Conservation (phyloP, 2,113 vertebrate species). For the Eurypyga helias region DNA sequence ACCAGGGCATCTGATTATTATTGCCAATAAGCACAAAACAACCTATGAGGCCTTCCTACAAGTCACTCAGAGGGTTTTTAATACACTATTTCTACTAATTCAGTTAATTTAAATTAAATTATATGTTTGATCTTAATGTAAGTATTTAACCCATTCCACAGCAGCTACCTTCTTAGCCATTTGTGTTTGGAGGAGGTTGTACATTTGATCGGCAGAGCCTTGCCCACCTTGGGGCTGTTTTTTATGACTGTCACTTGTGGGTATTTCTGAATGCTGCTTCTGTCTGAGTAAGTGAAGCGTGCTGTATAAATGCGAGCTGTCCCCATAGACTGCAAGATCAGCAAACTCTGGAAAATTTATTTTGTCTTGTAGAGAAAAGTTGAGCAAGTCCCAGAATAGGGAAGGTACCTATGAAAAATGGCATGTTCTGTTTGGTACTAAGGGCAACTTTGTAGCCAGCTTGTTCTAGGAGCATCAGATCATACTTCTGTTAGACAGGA, state of each 20-base stretch:
- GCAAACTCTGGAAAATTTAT: constrained; percentile 5
- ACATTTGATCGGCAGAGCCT: background rate
- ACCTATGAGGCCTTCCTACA: background rate
- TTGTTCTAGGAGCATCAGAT: background rate
- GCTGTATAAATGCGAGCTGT: background rate
- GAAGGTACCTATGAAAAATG: background rate
- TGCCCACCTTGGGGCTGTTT: background rate
- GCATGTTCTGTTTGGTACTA: background rate
- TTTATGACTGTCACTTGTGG: background rate
- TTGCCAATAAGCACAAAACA: background rate
- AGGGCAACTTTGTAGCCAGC: background rate
- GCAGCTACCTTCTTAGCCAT: background rate
- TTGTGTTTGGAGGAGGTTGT: background rate
- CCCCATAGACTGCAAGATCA: constrained; percentile 3
- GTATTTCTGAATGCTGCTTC: background rate
- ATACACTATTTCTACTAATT: background rate
- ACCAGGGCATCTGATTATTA: background rate
- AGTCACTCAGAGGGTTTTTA: background rate
- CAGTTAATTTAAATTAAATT: background rate
- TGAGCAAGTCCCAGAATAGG: background rate
- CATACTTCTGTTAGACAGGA: background rate
- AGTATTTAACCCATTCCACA: background rate
- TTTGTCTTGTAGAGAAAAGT: background rate
- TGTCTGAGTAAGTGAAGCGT: background rate
- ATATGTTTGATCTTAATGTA: background rate